A percentile compares a stretch with the other conserved stretches of the same genome.
These are phyloP conservation scores for Pelvicachromis taeniatus DNA, from an alignment of 2,113 vertebrate genomes.

Conservation along the genomic window DNA sequence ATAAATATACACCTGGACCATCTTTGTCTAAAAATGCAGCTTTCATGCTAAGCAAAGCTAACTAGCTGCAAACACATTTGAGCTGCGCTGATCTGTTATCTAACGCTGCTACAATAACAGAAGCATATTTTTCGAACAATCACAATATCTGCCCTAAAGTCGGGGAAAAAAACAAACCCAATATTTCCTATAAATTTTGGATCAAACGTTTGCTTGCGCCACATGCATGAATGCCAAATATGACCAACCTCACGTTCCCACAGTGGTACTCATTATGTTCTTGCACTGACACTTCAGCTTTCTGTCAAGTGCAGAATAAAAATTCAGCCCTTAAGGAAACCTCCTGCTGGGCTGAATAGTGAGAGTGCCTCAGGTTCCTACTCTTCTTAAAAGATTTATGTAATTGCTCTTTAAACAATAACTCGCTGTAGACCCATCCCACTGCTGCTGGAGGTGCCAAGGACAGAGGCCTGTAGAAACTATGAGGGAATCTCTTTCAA, in stretches of 20 bases:
- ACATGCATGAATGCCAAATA: background rate
- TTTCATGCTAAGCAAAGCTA: background rate
- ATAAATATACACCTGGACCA: background rate
- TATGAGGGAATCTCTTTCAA: slow-evolving; percentile 37
- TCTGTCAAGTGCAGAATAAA: background rate
- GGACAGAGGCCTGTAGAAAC: slow-evolving; percentile 5
- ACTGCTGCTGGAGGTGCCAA: background rate
- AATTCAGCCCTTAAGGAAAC: background rate
- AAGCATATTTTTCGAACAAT: background rate
- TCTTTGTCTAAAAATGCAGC: background rate
- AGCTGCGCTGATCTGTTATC: background rate
- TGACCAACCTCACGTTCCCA: background rate
- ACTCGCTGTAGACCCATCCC: background rate
- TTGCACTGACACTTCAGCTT: background rate
- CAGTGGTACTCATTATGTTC: background rate
- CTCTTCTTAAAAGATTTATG: slow-evolving; percentile 8
- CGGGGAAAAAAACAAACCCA: background rate
- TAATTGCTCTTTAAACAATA: slow-evolving; percentile 25
- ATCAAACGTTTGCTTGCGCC: background rate
- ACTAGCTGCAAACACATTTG: background rate
- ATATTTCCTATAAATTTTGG: background rate
- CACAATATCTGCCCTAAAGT: background rate
- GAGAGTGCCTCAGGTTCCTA: background rate
- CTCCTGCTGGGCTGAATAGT: background rate
- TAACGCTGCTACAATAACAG: background rate